phyloP scores from a whole-genome alignment of 2,888 invertebrate species.

The Drosophila algonquin region DNA sequence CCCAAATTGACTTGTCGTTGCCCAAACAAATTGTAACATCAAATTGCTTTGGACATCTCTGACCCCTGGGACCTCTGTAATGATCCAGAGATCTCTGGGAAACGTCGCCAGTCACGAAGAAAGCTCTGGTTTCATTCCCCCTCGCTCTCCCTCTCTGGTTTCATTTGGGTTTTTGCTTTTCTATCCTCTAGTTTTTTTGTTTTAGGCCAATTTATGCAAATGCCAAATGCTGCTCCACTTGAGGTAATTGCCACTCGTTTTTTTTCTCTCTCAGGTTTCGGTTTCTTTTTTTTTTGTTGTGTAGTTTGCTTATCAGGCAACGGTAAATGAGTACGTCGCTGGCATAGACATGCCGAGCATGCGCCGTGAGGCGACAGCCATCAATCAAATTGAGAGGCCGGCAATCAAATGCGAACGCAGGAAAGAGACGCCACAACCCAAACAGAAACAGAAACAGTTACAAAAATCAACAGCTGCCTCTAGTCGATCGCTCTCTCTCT shows the following conservation, averaged over 20 bases:
- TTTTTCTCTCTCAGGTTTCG: slow-evolving; percentile 10
- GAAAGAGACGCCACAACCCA: slow-evolving; percentile 7
- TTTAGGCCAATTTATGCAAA: slow-evolving; percentile 71
- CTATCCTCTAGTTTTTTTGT: slow-evolving; percentile 14
- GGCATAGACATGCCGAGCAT: slow-evolving; percentile 69
- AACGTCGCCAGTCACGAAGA: slow-evolving; percentile 75
- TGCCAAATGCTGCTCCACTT: slow-evolving; percentile 72
- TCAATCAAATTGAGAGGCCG: slow-evolving; percentile 67
- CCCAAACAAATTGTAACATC: slow-evolving; percentile 66
- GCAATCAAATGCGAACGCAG: slow-evolving; percentile 49
- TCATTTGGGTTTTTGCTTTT: slow-evolving; percentile 40
- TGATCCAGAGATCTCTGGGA: slow-evolving; percentile 61
- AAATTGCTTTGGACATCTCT: slow-evolving; percentile 61
- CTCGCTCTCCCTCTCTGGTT: slow-evolving; percentile 1
- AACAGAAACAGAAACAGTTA: slow-evolving; percentile 34
- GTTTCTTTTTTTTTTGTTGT: not conserved
- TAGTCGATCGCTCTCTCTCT: slow-evolving; percentile 15
- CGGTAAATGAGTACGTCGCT: slow-evolving; percentile 74
- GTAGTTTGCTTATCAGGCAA: slow-evolving; percentile 59
- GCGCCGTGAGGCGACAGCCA: slow-evolving; percentile 75
- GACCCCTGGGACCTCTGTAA: slow-evolving; percentile 46
- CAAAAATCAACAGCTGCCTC: slow-evolving; percentile 58
- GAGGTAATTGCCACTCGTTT: slow-evolving; percentile 69
- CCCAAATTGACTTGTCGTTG: slow-evolving; percentile 63
- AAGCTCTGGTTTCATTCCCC: slow-evolving; percentile 69